Evolutionary conservation across 2,113 vertebrate species (phyloP), one percentile per base, ranked within the genome.

Genomic region (Sylvicapra grimmia): DNA sequence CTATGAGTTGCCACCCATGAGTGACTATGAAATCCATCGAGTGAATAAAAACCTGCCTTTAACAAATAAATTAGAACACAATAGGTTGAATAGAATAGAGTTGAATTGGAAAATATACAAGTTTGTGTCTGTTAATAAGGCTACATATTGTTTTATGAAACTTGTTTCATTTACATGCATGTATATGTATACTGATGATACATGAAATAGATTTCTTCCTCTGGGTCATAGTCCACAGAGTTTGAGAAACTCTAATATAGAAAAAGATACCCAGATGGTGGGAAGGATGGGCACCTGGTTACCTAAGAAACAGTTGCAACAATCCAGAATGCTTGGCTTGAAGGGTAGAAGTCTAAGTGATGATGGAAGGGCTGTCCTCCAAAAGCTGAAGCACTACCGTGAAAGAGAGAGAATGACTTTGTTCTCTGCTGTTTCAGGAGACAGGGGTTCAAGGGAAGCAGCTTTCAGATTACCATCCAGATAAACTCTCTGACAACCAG

Each of bases 371-470:
- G 36, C 89, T 95, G 4, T 80, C 63, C 75, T 75, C 51, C 77
- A 56, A 25, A 61, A 80, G 49, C 65, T 59, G 40, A 89, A 90
- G 72, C 40, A 49, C 29, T 72, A n/a, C 31, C 47, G 14, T 12
- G 33, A 92, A 94, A n/a, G 94, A 49, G 21, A 90, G 27, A 84
- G 49, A 47, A 75, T 58, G 80, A n/a, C 53, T 94, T 89, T 96
- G 68, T 93, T 97, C 79, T 93, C 63, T 91, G 77, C 89, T 97
- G 84, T 87, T 93, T 95, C 90, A 95, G 79, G 72, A 95, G 84
- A 44, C 40, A n/a, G 36, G 11, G 79, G 18, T 33, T 83, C 33
- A 58, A 65, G 58, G 93, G 53, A 85, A 23, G 47, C 59, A 82
- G n/a, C n/a, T 90, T 95, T 96, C 82, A 92, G 85, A 92, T 87